Base-by-base conservation (phyloP, 2,113 vertebrate genomes). In the Sinocyclocheilus grahami region DNA sequence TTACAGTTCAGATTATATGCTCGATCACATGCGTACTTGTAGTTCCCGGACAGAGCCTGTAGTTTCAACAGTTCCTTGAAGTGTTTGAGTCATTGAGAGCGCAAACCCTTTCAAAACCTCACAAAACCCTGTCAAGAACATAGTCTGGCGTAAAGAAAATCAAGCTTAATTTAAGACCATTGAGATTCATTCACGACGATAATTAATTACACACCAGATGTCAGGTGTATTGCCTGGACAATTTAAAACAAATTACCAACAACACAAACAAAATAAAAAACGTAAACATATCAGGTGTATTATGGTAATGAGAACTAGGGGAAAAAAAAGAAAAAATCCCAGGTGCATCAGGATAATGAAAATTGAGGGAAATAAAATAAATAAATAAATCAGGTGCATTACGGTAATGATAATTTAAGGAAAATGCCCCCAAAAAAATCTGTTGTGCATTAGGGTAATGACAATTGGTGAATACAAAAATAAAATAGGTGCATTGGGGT, bases 1-100 rank as follows among this genome's bases (percentile, higher is more conserved):
- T 92, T 88, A 92, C 90, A 90, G 90, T 86, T 91, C 90, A 86
- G 85, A 80, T 86, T 93, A 92, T 91, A 94, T 91, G 86, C 82
- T 91, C 76, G 85, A 86, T 39, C 87, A 85, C 86, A 90, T 91
- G 82, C 74, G n/a, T 74, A 78, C 24, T 78, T 81, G 51, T 60
- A 62, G 46, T 53, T 80, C 46, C 58, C 80, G 37, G 72, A 14
- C 12, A 39, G 42, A 82, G 48, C 51, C 60, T 20, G 33, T 81
- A 78, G 71, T 74, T 46, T 76, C 42, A 77, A 55, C 27, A 78
- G 13, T 67, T 63, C 51, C 24, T 30, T 65, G 27, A 18, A 16
- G 16, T 18, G 7, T 69, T 69, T 30, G 0, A 69, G 3, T 67
- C 24, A 37, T 65, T 55, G 53, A 69, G 5, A 10, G n/a, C 30